phyloP scores from a whole-genome alignment of 2,888 invertebrate species.

The Rhamphomyia laevipes region DNA sequence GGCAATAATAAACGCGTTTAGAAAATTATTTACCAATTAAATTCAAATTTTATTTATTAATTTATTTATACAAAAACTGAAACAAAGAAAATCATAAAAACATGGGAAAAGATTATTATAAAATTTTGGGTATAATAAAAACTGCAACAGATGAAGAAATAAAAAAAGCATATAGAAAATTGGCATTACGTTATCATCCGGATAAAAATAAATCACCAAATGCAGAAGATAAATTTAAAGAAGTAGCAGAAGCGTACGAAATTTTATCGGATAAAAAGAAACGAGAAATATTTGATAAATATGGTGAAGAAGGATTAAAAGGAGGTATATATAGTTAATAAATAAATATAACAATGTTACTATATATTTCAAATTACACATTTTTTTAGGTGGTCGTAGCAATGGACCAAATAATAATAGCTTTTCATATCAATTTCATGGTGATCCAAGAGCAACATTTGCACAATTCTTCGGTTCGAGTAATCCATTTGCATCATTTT shows the following conservation, averaged over 20 bases:
- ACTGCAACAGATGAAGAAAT: constrained; percentile 82
- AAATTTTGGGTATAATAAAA: constrained; percentile 77
- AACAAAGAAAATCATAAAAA: neutral
- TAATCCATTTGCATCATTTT: constrained; percentile 87
- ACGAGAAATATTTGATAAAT: constrained; percentile 85
- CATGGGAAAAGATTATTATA: constrained; percentile 82
- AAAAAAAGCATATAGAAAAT: constrained; percentile 89
- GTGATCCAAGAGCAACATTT: constrained; percentile 93
- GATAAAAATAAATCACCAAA: constrained; percentile 94
- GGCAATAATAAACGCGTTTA: no score
- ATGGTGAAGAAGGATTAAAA: constrained; percentile 88
- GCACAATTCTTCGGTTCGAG: constrained; percentile 95
- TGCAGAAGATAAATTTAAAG: constrained; percentile 93
- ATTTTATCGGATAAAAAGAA: constrained; percentile 93
- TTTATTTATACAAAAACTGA: no score
- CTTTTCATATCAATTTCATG: constrained; percentile 83
- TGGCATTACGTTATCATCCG: constrained; percentile 96
- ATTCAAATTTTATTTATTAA: neutral
- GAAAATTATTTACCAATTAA: no score
- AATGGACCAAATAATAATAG: constrained; percentile 48
- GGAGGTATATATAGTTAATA: constrained; percentile 40
- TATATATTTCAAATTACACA: neutral
- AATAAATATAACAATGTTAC: neutral
- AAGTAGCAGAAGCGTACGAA: constrained; percentile 97
- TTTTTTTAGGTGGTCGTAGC: constrained; percentile 42